A percentile compares a stretch with the other conserved stretches of the same genome.
These are phyloP conservation scores for Alligator mississippiensis DNA, from an alignment of 2,113 vertebrate species.

Conservation along the genomic window DNA sequence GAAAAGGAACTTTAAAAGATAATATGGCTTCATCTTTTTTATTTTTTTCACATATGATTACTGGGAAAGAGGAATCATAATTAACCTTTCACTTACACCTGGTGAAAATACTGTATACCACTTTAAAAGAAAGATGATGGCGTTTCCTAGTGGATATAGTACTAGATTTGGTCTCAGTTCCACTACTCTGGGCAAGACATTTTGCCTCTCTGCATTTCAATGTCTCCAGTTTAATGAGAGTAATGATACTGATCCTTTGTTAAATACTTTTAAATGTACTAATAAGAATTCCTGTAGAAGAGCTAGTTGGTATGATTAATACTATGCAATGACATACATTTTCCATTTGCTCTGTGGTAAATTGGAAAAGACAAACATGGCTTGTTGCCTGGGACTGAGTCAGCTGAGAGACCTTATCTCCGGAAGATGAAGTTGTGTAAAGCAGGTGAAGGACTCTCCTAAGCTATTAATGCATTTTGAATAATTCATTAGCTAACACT, in stretches of 20 bases:
- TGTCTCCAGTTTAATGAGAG: background rate
- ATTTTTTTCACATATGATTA: background rate
- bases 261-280: background rate
- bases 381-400: slow-evolving; percentile 54
- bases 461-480: slow-evolving; percentile 74
- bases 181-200: background rate
- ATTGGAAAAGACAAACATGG: slow-evolving; percentile 53
- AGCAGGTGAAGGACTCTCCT: slow-evolving; percentile 75
- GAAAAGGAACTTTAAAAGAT: slow-evolving; percentile 1
- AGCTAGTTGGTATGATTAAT: background rate
- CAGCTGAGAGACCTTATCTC: slow-evolving; percentile 74
- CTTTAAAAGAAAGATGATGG: background rate
- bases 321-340: background rate
- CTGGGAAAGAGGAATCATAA: background rate
- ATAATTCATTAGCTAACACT: slow-evolving; percentile 78
- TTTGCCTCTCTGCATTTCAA: background rate
- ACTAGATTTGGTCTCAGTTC: background rate
- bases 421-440: slow-evolving; percentile 75
- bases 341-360: background rate
- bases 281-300: background rate
- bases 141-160: background rate
- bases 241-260: background rate
- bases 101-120: background rate
- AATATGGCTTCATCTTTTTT: background rate
- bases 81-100: background rate